Evolutionary conservation across 2,888 invertebrate genomes (phyloP), one percentile per base, ranked within the genome.

Genomic region (Ichneumoninae sp.): DNA sequence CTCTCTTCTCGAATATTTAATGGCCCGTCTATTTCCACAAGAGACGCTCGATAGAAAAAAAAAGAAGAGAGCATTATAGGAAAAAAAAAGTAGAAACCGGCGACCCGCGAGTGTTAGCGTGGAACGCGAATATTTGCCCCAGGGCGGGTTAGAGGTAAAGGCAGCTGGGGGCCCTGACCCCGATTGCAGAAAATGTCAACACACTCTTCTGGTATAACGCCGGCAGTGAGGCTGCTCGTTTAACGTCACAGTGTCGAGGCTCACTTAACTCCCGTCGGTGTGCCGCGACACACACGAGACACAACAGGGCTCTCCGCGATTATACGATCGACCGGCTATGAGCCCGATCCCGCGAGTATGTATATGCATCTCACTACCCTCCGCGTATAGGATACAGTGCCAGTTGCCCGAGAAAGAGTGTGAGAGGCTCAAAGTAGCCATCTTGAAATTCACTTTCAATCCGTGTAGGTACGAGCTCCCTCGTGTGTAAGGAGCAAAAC

Each of bases 181-280:
- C 91, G 92, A 92, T 93, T 93, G 90, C 91, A 90, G 92, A 93
- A 93, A 93, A 93, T 93, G 93, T 93, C 93, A 93, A 92, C 93
- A 93, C 90, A 90, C 81, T 86, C 83, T 85, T 83, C 83, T 83
- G 83, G 77, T 85, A 78, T 70, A 81, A 77, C 40, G 77, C 65
- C 78, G 81, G 80, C 77, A 65, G 77, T 75, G 71, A 50, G 63
- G 73, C 77, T 80, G 70, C 69, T 85, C 80, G 75, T 63, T 63
- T 33, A 33, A 63, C 63, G 73, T 73, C 33, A 16, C 30, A n/a
- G 77, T 69, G 60, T 50, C 40, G 69, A 52, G 60, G 54, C 75
- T 76, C 71, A 40, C 47, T 54, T 44, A 22, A 16, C 44, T 30
- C 19, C 13, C 36, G 3, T 47, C 13, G 26, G 81, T 69, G 75